Evolutionary conservation across 2,797 vertebrate species (phyloP).

Genomic region (Dicrostonyx torquatus): DNA sequence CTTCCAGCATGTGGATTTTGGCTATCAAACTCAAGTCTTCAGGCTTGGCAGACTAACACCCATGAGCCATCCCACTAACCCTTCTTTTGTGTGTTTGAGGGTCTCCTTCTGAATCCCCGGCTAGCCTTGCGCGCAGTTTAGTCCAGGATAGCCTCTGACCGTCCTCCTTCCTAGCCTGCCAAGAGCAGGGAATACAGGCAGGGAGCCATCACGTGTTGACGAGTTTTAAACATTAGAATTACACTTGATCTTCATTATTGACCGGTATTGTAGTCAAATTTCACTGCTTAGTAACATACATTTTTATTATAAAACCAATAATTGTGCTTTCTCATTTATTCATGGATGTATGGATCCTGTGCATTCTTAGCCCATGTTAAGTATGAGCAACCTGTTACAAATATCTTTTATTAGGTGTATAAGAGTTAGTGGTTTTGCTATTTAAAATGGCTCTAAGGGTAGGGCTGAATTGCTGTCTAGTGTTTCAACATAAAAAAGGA

Average conservation of each 20-base stretch:
- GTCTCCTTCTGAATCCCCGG: neutral
- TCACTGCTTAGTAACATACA: neutral
- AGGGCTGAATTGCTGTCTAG: neutral
- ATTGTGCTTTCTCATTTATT: neutral
- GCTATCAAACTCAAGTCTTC: neutral
- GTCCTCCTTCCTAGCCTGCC: neutral
- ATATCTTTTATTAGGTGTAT: neutral
- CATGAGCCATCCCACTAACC: neutral
- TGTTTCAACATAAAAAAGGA: neutral
- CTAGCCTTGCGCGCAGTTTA: neutral
- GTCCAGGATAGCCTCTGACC: neutral
- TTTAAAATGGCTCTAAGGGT: neutral
- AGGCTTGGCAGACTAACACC: neutral
- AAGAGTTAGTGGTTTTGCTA: neutral
- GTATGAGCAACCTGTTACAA: neutral
- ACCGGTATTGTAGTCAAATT: neutral
- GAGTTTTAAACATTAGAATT: neutral
- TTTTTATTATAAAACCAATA: neutral
- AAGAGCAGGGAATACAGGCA: neutral
- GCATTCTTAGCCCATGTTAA: neutral
- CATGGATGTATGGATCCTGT: neutral
- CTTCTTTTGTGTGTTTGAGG: neutral
- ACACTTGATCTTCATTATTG: neutral
- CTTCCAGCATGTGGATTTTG: neutral
- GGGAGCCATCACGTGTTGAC: neutral